These are phyloP conservation scores for Laodelphax striatellus DNA, from an alignment of 1,140 invertebrate genomes.

Conservation along the genomic window DNA sequence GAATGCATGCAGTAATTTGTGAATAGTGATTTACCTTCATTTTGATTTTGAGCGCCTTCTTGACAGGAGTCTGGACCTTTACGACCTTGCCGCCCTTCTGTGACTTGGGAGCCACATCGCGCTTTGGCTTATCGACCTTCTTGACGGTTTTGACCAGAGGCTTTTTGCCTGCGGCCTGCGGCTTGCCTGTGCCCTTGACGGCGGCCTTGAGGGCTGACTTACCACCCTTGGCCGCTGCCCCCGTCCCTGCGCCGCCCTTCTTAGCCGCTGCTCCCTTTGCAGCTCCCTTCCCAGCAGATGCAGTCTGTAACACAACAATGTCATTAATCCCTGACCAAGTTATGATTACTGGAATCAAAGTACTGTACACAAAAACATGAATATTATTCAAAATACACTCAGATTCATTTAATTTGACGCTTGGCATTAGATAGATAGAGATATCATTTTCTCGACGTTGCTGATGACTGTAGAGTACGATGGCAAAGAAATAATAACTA, in stretches of 20 bases:
- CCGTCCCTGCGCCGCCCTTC: conserved; percentile 20
- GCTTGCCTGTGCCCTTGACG: conserved; percentile 41
- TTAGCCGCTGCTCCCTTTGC: conserved; percentile 22
- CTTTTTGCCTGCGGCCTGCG: conserved; percentile 31
- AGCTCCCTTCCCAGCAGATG: conserved; percentile 33
- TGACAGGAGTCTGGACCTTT: conserved; percentile 26
- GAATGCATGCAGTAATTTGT: no score
- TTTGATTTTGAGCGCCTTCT: conserved; percentile 56
- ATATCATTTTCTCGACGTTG: no score
- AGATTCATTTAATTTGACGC: no score
- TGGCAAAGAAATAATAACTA: no score
- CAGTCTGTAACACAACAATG: neutral
- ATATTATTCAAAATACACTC: no score
- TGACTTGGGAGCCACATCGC: conserved; percentile 24
- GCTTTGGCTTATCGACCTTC: conserved; percentile 24
- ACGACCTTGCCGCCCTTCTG: conserved; percentile 26
- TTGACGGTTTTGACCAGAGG: conserved; percentile 23
- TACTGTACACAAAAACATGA: no score
- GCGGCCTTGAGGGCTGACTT: conserved; percentile 29
- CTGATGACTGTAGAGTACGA: no score
- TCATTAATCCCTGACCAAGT: no score
- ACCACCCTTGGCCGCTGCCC: conserved; percentile 40
- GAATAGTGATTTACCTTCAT: conserved; percentile 50
- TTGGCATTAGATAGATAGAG: no score
- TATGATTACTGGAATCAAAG: no score